These are phyloP conservation scores for Sycophila sp. DNA, from an alignment of 1,140 invertebrate genomes.

Conservation along the genomic window DNA sequence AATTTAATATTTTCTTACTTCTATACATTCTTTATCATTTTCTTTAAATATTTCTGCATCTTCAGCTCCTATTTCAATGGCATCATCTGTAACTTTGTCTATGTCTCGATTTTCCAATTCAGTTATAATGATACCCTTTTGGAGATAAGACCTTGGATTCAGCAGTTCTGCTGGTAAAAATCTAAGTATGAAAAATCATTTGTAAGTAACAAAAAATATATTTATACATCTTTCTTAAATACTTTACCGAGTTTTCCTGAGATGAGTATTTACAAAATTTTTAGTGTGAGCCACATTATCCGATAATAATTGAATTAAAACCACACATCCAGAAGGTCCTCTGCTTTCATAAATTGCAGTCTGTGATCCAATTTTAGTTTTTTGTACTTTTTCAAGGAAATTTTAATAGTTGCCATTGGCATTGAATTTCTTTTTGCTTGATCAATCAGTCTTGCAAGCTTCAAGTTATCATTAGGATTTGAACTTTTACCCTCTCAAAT, in stretches of 20 bases:
- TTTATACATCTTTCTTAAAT: background rate
- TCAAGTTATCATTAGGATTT: conserved; percentile 69
- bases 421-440: conserved; percentile 71
- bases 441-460: conserved; percentile 69
- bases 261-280: conserved; percentile 55
- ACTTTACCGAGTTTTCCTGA: conserved; percentile 65
- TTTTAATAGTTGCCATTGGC: conserved; percentile 70
- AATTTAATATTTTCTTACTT: conserved; percentile 50
- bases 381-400: conserved; percentile 66
- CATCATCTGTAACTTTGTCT: conserved; percentile 71
- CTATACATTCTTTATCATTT: conserved; percentile 53
- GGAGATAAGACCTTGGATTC: conserved; percentile 64
- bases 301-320: conserved; percentile 61
- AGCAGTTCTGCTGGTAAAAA: conserved; percentile 39
- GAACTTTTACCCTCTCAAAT: conserved; percentile 65
- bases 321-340: conserved; percentile 60
- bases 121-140: conserved; percentile 67
- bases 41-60: conserved; percentile 68
- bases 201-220: background rate
- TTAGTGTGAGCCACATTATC: conserved; percentile 55
- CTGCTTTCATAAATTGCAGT: conserved; percentile 59
- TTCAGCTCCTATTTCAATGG: conserved; percentile 71
- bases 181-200: conserved; percentile 10
- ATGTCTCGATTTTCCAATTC: conserved; percentile 51
- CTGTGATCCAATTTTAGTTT: conserved; percentile 52